A percentile compares a stretch with the other conserved stretches of the same genome.
phyloP scores from a whole-genome alignment of 2,888 invertebrate species.

The Brachynemurus nebulosus region DNA sequence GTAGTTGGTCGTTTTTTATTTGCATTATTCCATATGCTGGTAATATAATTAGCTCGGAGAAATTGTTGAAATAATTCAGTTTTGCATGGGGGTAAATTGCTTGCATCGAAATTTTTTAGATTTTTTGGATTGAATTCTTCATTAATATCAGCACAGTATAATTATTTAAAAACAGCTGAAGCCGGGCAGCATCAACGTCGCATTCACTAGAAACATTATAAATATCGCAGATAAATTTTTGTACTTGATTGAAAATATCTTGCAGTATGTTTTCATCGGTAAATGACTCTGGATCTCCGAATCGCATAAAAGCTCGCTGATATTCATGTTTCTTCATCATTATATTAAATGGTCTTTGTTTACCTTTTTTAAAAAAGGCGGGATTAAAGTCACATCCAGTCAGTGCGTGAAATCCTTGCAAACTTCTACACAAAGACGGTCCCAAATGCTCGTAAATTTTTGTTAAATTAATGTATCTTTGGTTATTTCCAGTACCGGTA shows the following conservation, averaged over 20 bases:
- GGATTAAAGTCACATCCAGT: too few relatives aligned
- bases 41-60: constrained; percentile 9
- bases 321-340: constrained; percentile 4
- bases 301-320: constrained; percentile 4
- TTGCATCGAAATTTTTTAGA: constrained; percentile 17
- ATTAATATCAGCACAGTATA: constrained; percentile 17
- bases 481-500: too few relatives aligned
- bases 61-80: constrained; percentile 10
- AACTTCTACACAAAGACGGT: too few relatives aligned
- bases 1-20: constrained; percentile 5
- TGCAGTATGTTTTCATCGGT: background rate
- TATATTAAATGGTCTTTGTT: constrained; percentile 5
- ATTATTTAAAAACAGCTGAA: constrained; percentile 18
- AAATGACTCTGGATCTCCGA: too few relatives aligned
- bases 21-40: constrained; percentile 11
- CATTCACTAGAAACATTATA: constrained; percentile 20
- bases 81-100: constrained; percentile 17
- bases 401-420: too few relatives aligned
- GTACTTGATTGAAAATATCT: constrained; percentile 12
- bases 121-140: constrained; percentile 10
- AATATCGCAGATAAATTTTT: constrained; percentile 16
- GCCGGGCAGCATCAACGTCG: constrained; percentile 19
- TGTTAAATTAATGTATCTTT: too few relatives aligned
- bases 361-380: too few relatives aligned
- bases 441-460: too few relatives aligned